Evolutionary conservation across 1,140 invertebrate genomes (phyloP).

Genomic region (Macrotrachela quadricornifera): DNA sequence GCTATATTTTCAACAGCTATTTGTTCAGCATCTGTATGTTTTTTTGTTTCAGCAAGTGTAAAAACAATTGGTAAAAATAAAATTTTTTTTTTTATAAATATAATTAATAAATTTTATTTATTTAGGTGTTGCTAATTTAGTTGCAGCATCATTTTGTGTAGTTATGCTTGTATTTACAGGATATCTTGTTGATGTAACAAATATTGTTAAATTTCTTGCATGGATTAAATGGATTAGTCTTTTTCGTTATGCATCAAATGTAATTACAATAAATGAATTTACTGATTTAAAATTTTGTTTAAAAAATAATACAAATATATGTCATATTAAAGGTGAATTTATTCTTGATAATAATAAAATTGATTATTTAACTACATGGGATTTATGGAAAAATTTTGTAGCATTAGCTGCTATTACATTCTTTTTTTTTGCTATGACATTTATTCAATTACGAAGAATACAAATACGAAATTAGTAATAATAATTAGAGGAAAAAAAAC

Average conservation of each 20-base stretch:
- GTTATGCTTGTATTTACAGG: constrained; percentile 31
- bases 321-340: too few relatives aligned
- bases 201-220: constrained; percentile 19
- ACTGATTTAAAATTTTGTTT: constrained; percentile 2
- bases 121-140: constrained; percentile 23
- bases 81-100: too few relatives aligned
- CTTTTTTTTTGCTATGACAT: constrained; percentile 15
- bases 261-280: constrained; percentile 8
- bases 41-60: constrained; percentile 21
- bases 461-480: constrained; percentile 7
- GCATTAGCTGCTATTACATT: constrained; percentile 15
- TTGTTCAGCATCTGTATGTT: constrained; percentile 19
- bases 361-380: constrained; percentile 14
- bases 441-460: constrained; percentile 11
- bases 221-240: constrained; percentile 26
- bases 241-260: constrained; percentile 22
- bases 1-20: constrained; percentile 18
- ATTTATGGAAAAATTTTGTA: constrained; percentile 20
- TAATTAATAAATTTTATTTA: too few relatives aligned
- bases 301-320: constrained; percentile 9
- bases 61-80: constrained; percentile 17
- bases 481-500: too few relatives aligned
- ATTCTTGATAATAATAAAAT: constrained; percentile 4
- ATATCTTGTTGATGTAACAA: constrained; percentile 22
- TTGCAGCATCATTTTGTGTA: constrained; percentile 20